phyloP scores from a whole-genome alignment of 2,113 vertebrate species.

The Protomyctophum bolini region DNA sequence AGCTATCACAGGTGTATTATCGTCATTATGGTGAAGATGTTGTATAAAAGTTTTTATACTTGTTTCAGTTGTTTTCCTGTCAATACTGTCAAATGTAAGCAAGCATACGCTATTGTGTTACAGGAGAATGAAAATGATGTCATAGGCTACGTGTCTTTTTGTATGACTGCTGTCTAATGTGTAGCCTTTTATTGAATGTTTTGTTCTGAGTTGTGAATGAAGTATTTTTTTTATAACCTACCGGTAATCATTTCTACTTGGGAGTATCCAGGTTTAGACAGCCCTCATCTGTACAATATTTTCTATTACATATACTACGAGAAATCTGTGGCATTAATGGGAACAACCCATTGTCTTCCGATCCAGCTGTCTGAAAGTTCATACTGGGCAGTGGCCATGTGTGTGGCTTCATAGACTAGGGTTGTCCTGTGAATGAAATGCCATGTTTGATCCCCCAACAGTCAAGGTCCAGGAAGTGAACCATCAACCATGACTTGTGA shows the following conservation, averaged over 20 bases:
- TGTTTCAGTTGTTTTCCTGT: conserved; percentile 58
- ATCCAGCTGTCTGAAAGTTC: background rate
- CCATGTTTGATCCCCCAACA: too few species aligned
- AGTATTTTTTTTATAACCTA: conserved; percentile 14
- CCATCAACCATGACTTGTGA: too few species aligned
- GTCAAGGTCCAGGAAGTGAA: too few species aligned
- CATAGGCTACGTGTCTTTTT: conserved; percentile 2
- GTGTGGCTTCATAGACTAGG: background rate
- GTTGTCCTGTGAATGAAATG: too few species aligned
- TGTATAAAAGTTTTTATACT: conserved; percentile 53
- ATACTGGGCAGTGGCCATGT: background rate
- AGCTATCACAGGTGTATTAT: background rate
- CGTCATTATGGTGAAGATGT: conserved; percentile 22
- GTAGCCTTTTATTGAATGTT: conserved; percentile 33
- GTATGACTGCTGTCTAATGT: conserved; percentile 1
- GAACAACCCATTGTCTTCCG: background rate
- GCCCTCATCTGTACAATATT: background rate
- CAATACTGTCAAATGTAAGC: conserved; percentile 25
- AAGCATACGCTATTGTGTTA: background rate
- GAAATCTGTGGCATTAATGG: background rate
- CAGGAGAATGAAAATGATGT: background rate
- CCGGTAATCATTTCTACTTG: conserved; percentile 5
- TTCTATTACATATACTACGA: background rate
- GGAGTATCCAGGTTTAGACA: conserved; percentile 1
- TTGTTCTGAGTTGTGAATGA: conserved; percentile 23